A percentile compares a stretch with the other conserved stretches of the same genome.
phyloP scores from a whole-genome alignment of 1,140 invertebrate species.

The Drosophila pectinifera region DNA sequence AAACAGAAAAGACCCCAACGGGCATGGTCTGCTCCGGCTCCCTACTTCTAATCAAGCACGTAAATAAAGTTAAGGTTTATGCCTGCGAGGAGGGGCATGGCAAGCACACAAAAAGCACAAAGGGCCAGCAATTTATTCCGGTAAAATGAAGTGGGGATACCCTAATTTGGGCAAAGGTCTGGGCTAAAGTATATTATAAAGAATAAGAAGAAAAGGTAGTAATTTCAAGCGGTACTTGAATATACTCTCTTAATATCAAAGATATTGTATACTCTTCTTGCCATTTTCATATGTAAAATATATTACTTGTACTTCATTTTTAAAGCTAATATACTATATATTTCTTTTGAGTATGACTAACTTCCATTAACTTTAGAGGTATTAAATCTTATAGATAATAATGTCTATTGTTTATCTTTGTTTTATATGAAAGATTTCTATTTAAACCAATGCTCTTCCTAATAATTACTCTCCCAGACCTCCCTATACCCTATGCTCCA shows the following conservation, averaged over 20 bases:
- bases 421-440: neutral
- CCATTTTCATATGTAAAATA: neutral
- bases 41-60: conserved; percentile 78
- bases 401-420: no score
- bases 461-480: neutral
- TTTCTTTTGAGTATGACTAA: no score
- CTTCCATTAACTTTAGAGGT: no score
- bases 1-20: conserved; percentile 47
- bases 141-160: conserved; percentile 37
- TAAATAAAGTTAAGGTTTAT: conserved; percentile 83
- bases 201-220: conserved; percentile 4
- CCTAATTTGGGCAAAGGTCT: conserved; percentile 13
- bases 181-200: conserved; percentile 5
- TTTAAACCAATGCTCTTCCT: accelerated
- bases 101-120: conserved; percentile 24
- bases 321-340: no score
- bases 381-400: no score
- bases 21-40: conserved; percentile 15
- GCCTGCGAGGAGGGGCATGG: conserved; percentile 22
- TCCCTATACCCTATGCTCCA: conserved; percentile 4
- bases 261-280: no score
- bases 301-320: neutral
- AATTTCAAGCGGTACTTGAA: neutral
- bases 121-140: conserved; percentile 26
- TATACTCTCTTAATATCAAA: no score